phyloP scores from a whole-genome alignment of 1,140 invertebrate species.

The Elysia chlorotica region DNA sequence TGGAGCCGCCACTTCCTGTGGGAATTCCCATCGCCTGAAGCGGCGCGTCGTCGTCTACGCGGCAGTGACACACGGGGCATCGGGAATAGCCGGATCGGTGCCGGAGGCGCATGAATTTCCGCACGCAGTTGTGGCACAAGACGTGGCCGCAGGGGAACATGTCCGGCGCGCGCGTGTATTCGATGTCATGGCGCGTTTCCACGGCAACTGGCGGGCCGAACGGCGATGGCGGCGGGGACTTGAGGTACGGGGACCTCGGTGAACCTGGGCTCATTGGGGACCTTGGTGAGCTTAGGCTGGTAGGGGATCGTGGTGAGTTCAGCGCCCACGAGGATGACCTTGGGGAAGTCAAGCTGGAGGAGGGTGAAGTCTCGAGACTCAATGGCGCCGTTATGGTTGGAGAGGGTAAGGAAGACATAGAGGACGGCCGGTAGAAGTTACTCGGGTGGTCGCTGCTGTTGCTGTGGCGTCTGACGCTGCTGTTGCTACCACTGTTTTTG shows the following conservation, averaged over 20 bases:
- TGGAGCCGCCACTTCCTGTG: background rate
- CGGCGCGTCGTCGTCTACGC: constrained; percentile 18
- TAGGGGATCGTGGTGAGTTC: background rate
- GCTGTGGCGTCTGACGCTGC: background rate
- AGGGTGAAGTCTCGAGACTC: background rate
- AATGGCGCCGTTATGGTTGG: background rate
- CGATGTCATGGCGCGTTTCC: constrained; percentile 23
- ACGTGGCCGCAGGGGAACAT: constrained; percentile 56
- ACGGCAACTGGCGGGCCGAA: background rate
- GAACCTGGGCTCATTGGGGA: background rate
- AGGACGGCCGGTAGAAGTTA: constrained; percentile 2
- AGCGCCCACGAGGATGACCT: background rate
- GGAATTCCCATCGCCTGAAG: constrained; percentile 22
- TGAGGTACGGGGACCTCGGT: background rate
- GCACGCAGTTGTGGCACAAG: constrained; percentile 53
- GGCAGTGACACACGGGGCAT: constrained; percentile 39
- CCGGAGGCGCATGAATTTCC: constrained; percentile 36
- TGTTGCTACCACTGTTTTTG: constrained; percentile 1
- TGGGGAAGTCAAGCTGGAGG: background rate
- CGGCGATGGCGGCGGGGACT: constrained; percentile 14
- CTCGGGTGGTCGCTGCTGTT: too few species aligned
- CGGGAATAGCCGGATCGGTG: constrained; percentile 17
- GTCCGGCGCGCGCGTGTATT: constrained; percentile 47
- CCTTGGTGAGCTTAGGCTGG: background rate
- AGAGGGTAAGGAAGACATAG: background rate